Evolutionary conservation across 2,888 invertebrate genomes (phyloP), one percentile per base, ranked within the genome.

Genomic region (Acanthosoma haemorrhoidale): DNA sequence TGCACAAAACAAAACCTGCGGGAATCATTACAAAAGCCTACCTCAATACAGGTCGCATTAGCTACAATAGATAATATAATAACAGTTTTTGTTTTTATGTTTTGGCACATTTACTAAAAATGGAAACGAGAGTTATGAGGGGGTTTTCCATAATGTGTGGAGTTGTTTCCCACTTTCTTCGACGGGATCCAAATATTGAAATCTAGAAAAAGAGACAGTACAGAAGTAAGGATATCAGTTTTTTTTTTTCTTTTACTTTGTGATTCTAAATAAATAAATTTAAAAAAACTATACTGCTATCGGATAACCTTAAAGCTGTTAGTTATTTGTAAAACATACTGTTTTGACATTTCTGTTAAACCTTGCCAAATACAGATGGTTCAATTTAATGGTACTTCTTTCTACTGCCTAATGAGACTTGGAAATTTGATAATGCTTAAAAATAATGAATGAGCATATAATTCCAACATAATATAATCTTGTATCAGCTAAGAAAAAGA

Each of bases 131-230:
- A 41, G 21, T 21, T 43, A 21, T n/a, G n/a, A n/a, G 25, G 43
- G 21, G 9, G 16, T 43, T 21, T 18, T 43, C 43, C 43, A 25
- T 3, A 25, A 25, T 25, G n/a, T 21, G 51, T 8, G 5, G n/a
- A 51, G 51, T n/a, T 25, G 51, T 25, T 51, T 51, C 51, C 51
- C 25, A 51, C 51, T 51, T 51, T 51, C 51, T 34, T 61, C 60
- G 34, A 18, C 21, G 32, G 61, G 36, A n/a, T 21, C 34, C 3
- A 29, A 59, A 59, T 34, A n/a, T 16, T 21, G 34, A 11, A 21
- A 61, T 61, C 61, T 61, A 61, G 34, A 61, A 60, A 61, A 61
- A 41, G n/a, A n/a, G 13, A 61, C 61, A 61, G 61, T 36, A 61
- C 16, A 61, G 9, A 61, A 36, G 61, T 61, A 31, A 61, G 29